A percentile compares a stretch with the other conserved stretches of the same genome.
phyloP scores from a whole-genome alignment of 2,113 vertebrate species.

The Chlorodrepanis virens region DNA sequence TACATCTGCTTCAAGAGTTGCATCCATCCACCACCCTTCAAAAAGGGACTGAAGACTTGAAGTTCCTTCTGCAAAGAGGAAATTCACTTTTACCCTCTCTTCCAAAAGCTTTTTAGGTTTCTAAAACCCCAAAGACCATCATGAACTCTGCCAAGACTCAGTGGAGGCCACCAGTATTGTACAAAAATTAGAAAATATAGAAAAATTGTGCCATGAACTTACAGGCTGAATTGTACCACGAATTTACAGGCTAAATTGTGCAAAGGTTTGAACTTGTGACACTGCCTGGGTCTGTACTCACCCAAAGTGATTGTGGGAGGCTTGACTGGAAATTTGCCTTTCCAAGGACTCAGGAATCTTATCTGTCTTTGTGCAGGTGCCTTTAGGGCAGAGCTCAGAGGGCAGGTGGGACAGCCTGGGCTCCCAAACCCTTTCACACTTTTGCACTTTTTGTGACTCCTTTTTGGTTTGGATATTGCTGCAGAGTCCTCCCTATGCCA shows the following conservation, averaged over 20 bases:
- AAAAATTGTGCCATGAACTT: background rate
- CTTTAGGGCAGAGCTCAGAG: background rate
- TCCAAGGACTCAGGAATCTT: background rate
- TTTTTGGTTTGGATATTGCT: background rate
- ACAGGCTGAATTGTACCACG: background rate
- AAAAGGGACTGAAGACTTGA: background rate
- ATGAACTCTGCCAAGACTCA: background rate
- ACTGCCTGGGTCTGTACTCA: background rate
- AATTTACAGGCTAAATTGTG: background rate
- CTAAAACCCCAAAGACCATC: background rate
- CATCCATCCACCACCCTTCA: background rate
- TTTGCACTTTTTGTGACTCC: background rate
- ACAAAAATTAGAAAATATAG: background rate
- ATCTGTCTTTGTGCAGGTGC: background rate
- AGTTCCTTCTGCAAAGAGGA: background rate
- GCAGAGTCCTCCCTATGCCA: background rate
- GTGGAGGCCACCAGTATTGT: background rate
- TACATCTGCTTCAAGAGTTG: background rate
- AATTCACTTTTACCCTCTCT: rapidly evolving
- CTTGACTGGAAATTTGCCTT: background rate
- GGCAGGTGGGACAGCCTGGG: background rate
- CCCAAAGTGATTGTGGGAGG: background rate
- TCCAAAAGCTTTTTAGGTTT: background rate
- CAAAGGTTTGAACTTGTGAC: background rate
- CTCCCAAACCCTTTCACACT: background rate